A percentile compares a stretch with the other conserved stretches of the same genome.
Evolutionary conservation across 2,888 invertebrate species (phyloP).

Genomic region (Limnephilus rhombicus): DNA sequence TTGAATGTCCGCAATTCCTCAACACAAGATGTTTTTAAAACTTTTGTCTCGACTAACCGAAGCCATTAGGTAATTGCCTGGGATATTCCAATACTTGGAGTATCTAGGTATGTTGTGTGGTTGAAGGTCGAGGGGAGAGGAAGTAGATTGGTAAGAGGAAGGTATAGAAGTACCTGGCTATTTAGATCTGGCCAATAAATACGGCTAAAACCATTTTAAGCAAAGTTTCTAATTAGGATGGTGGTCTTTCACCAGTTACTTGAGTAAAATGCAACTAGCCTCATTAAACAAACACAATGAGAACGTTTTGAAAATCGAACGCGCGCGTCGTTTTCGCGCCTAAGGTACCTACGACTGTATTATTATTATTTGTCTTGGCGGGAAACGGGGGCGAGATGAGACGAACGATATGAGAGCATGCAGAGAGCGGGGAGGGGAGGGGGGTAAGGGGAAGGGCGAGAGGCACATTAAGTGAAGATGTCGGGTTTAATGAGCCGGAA

Average conservation of each 20-base stretch:
- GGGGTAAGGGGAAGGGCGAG: not conserved
- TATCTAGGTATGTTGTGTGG: no score
- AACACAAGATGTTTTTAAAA: not conserved
- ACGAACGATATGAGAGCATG: not conserved
- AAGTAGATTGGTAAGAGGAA: no score
- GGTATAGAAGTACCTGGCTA: no score
- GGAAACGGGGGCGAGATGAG: slow-evolving; percentile 21
- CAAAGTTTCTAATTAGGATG: no score
- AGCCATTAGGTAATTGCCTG: no score
- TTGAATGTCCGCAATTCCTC: not conserved
- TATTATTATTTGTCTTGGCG: slow-evolving; percentile 47
- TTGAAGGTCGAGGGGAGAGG: no score
- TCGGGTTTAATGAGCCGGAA: slow-evolving; percentile 51
- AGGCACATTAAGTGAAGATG: slow-evolving; percentile 49
- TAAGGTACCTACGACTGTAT: not conserved
- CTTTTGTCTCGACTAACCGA: not conserved
- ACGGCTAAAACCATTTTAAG: no score
- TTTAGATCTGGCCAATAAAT: no score
- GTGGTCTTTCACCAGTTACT: not conserved
- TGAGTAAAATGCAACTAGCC: not conserved
- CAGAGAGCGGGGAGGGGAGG: not conserved
- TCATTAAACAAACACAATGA: slow-evolving; percentile 39
- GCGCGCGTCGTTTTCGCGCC: slow-evolving; percentile 33
- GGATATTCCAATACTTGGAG: no score
- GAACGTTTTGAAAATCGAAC: slow-evolving; percentile 33